Conservation (phyloP, 2,888 invertebrate genomes). For the Argyra leucocephala region DNA sequence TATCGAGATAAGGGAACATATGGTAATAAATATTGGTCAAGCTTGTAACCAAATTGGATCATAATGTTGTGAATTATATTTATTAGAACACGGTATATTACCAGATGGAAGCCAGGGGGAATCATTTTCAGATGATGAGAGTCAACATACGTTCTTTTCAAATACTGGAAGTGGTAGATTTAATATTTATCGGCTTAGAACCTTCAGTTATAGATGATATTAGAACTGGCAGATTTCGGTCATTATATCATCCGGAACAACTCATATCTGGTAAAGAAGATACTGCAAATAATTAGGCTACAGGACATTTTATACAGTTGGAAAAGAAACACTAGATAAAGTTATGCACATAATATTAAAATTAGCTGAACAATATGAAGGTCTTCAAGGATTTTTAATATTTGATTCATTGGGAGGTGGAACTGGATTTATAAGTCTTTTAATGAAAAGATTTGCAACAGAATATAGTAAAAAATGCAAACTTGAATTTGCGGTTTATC, state of each 20-base stretch:
- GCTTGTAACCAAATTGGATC: conserved; percentile 80
- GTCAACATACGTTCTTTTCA: conserved; percentile 67
- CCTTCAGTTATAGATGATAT: conserved; percentile 39
- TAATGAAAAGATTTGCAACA: conserved; percentile 74
- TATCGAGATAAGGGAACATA: conserved; percentile 83
- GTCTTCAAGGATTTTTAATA: conserved; percentile 74
- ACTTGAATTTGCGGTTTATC: conserved; percentile 82
- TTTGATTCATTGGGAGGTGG: conserved; percentile 84
- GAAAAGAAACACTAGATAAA: conserved; percentile 65
- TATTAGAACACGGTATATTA: conserved; percentile 71
- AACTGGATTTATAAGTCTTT: conserved; percentile 77
- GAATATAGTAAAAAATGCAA: conserved; percentile 84
- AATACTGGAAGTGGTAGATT: conserved; percentile 80
- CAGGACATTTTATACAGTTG: conserved; percentile 79
- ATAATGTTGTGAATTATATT: conserved; percentile 75
- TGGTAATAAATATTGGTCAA: conserved; percentile 78
- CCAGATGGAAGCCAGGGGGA: conserved; percentile 58
- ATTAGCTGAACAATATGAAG: conserved; percentile 70
- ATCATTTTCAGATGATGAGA: conserved; percentile 46
- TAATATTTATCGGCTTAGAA: conserved; percentile 41
- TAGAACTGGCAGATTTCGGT: conserved; percentile 31
- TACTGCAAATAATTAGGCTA: conserved; percentile 82
- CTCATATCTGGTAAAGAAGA: conserved; percentile 77
- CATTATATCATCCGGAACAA: conserved; percentile 58
- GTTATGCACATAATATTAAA: conserved; percentile 72